phyloP scores from a whole-genome alignment of 2,797 vertebrate species.

The Florisuga fusca region DNA sequence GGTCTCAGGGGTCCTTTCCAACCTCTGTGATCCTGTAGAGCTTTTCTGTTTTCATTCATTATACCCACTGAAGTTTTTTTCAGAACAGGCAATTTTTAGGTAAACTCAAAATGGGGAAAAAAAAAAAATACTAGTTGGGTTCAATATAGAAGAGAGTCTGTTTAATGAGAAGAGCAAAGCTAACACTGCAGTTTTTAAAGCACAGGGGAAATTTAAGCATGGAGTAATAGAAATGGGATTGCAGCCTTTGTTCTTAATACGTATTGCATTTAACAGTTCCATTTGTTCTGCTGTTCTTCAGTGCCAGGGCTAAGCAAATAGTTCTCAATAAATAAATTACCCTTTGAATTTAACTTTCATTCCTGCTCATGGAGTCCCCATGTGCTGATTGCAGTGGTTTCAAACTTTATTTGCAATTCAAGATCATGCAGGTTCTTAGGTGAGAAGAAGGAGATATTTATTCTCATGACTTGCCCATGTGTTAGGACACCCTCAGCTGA shows the following conservation, averaged over 20 bases:
- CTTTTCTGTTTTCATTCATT: neutral
- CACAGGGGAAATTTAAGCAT: constrained; percentile 39
- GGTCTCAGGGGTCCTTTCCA: too few species aligned
- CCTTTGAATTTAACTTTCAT: constrained; percentile 58
- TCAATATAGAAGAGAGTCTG: neutral
- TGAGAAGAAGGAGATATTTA: neutral
- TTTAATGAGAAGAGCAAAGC: constrained; percentile 2
- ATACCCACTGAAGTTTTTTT: neutral
- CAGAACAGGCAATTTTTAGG: neutral
- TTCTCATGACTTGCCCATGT: neutral
- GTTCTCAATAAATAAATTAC: constrained; percentile 59
- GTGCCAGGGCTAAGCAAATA: constrained; percentile 57
- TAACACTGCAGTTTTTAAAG: neutral
- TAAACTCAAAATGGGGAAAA: neutral
- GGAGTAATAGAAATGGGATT: constrained; percentile 10
- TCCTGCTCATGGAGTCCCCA: neutral
- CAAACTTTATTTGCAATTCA: constrained; percentile 11
- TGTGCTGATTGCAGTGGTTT: neutral
- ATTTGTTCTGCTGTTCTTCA: constrained; percentile 60
- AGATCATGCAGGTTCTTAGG: neutral
- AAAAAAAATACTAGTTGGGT: neutral
- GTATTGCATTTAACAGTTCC: constrained; percentile 42
- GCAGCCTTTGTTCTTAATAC: constrained; percentile 44
- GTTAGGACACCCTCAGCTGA: neutral
- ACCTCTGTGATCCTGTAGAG: neutral